Evolutionary conservation across 2,888 invertebrate species (phyloP).

Genomic region (Drosophila affinis): DNA sequence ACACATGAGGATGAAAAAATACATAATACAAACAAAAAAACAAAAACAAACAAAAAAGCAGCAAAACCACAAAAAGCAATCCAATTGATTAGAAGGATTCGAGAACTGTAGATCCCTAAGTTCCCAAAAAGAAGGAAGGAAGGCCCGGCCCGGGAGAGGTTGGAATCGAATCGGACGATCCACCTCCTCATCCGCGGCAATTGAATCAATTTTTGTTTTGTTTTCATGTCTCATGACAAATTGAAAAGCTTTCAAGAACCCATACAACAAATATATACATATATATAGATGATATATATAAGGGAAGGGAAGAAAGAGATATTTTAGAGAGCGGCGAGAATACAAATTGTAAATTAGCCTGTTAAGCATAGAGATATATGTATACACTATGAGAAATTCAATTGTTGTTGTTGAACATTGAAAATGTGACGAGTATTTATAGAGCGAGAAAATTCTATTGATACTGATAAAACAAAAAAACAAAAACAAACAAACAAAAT

Average conservation of each 20-base stretch:
- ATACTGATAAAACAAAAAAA: slow-evolving; percentile 4
- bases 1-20: slow-evolving; percentile 24
- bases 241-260: slow-evolving; percentile 37
- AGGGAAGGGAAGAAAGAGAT: slow-evolving; percentile 5
- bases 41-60: slow-evolving; percentile 1
- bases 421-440: slow-evolving; percentile 67
- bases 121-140: background rate
- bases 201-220: background rate
- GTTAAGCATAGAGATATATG: slow-evolving; percentile 67
- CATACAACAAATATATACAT: slow-evolving; percentile 9
- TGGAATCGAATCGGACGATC: background rate
- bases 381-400: slow-evolving; percentile 60
- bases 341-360: slow-evolving; percentile 66
- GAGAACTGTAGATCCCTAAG: slow-evolving; percentile 15
- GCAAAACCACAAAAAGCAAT: slow-evolving; percentile 30
- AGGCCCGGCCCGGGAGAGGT: background rate
- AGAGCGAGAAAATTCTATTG: slow-evolving; percentile 7
- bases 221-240: slow-evolving; percentile 13
- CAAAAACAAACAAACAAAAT: slow-evolving; percentile 32
- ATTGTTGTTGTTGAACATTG: slow-evolving; percentile 78
- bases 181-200: too few species aligned
- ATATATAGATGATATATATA: slow-evolving; percentile 34
- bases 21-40: slow-evolving; percentile 11
- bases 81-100: slow-evolving; percentile 38
- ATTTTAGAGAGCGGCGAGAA: slow-evolving; percentile 38